These are phyloP conservation scores for Rhinichthys klamathensis DNA, from an alignment of 2,113 vertebrate genomes.

Conservation along the genomic window DNA sequence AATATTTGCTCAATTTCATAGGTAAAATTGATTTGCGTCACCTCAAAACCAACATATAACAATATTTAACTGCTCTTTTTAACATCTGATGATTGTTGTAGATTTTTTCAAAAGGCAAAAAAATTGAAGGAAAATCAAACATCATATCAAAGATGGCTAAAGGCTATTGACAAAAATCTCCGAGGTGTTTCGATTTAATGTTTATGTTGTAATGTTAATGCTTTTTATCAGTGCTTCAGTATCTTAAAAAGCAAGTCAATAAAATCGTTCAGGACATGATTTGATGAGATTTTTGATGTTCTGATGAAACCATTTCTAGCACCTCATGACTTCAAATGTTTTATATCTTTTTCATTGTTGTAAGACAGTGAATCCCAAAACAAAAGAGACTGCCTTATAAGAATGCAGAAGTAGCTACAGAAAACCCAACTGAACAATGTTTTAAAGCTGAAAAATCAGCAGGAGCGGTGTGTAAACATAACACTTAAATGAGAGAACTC, in stretches of 20 bases:
- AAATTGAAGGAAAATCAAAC: background rate
- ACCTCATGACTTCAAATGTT: background rate
- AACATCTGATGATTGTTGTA: background rate
- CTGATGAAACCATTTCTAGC: background rate
- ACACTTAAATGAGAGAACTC: constrained; percentile 28
- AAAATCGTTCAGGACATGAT: no score
- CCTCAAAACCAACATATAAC: background rate
- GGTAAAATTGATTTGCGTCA: background rate
- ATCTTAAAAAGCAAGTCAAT: background rate
- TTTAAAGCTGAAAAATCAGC: constrained; percentile 18
- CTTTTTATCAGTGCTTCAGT: no score
- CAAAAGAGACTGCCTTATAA: background rate
- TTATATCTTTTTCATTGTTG: background rate
- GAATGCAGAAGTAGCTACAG: background rate
- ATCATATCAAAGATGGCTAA: background rate
- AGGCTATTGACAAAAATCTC: background rate
- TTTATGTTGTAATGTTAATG: background rate
- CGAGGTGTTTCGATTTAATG: background rate
- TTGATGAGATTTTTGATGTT: background rate
- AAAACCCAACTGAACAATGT: background rate
- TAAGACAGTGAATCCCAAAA: background rate
- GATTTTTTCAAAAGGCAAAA: background rate
- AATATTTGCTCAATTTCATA: background rate
- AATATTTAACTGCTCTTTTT: background rate
- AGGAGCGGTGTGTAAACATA: constrained; percentile 3